Evolutionary conservation across 35 echinoderm and acorn worm species (phyloP).

Genomic region (Lytechinus pictus): DNA sequence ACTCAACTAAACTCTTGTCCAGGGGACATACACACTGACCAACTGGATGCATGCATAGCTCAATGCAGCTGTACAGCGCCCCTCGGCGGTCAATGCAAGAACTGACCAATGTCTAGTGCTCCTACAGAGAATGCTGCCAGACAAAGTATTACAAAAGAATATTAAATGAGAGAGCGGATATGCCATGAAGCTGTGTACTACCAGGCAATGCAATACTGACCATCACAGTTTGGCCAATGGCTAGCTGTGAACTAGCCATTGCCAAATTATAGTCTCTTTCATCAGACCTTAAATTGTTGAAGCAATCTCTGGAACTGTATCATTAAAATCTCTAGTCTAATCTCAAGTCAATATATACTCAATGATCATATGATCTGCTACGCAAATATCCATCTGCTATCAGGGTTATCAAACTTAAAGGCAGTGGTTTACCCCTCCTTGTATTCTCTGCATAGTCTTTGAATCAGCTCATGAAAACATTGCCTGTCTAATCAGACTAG

Average conservation of each 20-base stretch:
- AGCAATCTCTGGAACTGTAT: neutral
- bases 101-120: slow-evolving; percentile 25
- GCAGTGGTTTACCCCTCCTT: neutral
- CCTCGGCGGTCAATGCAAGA: neutral
- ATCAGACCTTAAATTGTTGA: neutral
- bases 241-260: slow-evolving; percentile 15
- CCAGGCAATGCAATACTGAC: slow-evolving; percentile 6
- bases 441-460: neutral
- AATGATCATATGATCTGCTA: neutral
- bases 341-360: neutral
- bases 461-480: neutral
- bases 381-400: neutral
- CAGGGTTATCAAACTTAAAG: neutral
- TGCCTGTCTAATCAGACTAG: neutral
- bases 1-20: slow-evolving; percentile 32
- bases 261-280: neutral
- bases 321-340: neutral
- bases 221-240: neutral
- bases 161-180: slow-evolving; percentile 1
- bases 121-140: neutral
- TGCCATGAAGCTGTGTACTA: slow-evolving; percentile 3
- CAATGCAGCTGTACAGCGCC: neutral
- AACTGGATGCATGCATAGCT: slow-evolving; percentile 10
- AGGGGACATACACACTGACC: slow-evolving; percentile 39
- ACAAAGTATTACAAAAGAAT: slow-evolving; percentile 29